Base-by-base conservation (phyloP, 2,888 invertebrate species). In the Aelia acuminata region DNA sequence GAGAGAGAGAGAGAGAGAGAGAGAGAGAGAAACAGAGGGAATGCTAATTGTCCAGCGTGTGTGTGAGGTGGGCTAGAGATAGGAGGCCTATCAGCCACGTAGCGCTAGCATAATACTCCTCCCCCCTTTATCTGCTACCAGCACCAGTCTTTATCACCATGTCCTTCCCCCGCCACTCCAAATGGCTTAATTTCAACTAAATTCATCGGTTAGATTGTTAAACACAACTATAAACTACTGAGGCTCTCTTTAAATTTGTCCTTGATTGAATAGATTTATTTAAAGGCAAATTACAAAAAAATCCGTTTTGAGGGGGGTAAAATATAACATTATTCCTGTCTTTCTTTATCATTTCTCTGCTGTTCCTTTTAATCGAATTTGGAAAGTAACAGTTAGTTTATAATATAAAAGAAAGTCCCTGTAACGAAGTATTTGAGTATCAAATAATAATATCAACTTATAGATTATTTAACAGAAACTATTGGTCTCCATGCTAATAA, bases 181-280 rank as follows among this genome's bases (percentile, higher is more conserved):
- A 80, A 80, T 80, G 80, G 80, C 80, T 80, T 80, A 80, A 80
- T 80, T 80, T 80, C n/a, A 80, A 80, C 43, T 80, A 43, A 80
- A 80, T 43, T 43, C 15, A 80, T 43, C n/a, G 43, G n/a, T n/a
- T 47, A 13, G 43, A 80, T 80, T 80, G 43, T 80, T 80, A 43
- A 13, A 80, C n/a, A 80, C 80, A 43, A 43, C 43, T 80, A 15
- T 70, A 57, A 13, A 3, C 26, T 1, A 3, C 31, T 20, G 10
- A 5, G 18, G 18, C 31, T 20, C 18, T 35, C 35, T 70, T 70
- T 15, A 20, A 63, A 70, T 31, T 35, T 31, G 20, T 20, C 63
- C 20, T 70, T 70, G 18, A 5, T 70, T 18, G 1, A 70, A 31
- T 18, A 0, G 31, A 1, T 1, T 7, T 7, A 70, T 20, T 70